A percentile compares a stretch with the other conserved stretches of the same genome.
Conservation (phyloP, 2,888 invertebrate genomes). For the Zhuqinia jingwanae region DNA sequence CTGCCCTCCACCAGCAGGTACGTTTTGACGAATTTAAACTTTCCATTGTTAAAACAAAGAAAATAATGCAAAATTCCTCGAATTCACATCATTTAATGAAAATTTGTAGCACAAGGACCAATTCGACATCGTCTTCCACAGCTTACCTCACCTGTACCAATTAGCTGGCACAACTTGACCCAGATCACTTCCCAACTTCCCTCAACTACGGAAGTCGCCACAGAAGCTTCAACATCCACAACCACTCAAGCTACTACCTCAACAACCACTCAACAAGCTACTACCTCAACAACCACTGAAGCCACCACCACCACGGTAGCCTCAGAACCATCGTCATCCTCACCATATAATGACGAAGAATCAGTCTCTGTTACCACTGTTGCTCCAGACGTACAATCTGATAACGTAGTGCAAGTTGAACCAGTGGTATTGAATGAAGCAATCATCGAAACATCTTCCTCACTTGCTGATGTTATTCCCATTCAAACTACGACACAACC, state of each 20-base stretch:
- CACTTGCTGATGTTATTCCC: neutral
- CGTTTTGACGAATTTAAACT: neutral
- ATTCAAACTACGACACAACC: neutral
- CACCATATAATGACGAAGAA: neutral
- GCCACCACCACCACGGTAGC: neutral
- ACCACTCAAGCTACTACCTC: conserved; percentile 42
- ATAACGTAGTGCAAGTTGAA: neutral
- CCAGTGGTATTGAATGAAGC: neutral
- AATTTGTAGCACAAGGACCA: conserved; percentile 55
- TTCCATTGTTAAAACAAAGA: too few relatives aligned
- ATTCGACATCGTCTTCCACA: conserved; percentile 58
- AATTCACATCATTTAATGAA: neutral
- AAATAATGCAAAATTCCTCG: neutral
- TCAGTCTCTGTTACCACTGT: neutral
- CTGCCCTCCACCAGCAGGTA: conserved; percentile 84
- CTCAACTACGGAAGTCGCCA: neutral
- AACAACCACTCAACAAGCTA: neutral
- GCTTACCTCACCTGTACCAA: conserved; percentile 49
- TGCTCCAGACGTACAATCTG: neutral
- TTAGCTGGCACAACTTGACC: conserved; percentile 48
- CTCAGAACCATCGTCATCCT: neutral
- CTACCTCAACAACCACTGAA: neutral
- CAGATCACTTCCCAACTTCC: neutral
- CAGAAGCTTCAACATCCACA: conserved; percentile 1
- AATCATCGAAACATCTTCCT: neutral